Percentiles rank a stretch among this genome's conserved stretches.
Conservation (phyloP, 2,113 vertebrate genomes). For the Gadus macrocephalus region DNA sequence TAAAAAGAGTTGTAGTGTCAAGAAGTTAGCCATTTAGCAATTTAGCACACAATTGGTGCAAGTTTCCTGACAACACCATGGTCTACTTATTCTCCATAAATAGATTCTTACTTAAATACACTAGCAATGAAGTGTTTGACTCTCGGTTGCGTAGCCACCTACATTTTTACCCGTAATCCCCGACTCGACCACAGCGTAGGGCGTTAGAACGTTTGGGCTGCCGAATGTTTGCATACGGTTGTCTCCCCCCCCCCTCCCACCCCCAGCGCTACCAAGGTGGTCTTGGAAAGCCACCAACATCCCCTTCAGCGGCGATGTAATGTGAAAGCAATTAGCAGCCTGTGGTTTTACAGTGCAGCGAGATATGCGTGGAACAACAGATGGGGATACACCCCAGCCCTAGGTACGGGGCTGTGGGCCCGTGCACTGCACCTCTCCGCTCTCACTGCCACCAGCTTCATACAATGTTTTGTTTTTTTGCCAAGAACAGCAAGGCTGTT, state of each 20-base stretch:
- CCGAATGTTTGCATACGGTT: conserved; percentile 35
- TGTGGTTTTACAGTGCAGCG: conserved; percentile 68
- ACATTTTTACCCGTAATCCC: conserved; percentile 17
- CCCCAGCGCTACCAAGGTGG: conserved; percentile 75
- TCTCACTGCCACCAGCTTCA: no score
- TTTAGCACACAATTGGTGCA: no score
- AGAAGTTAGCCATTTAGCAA: no score
- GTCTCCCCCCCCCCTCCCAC: conserved; percentile 30
- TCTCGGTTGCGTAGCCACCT: conserved; percentile 11
- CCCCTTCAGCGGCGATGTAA: conserved; percentile 79
- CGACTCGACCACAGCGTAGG: conserved; percentile 9
- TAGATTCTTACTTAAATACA: conserved; percentile 8
- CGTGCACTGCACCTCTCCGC: no score
- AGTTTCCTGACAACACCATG: no score
- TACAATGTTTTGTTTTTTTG: no score
- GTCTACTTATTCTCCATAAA: no score
- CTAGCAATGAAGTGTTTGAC: conserved; percentile 28
- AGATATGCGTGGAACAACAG: conserved; percentile 68
- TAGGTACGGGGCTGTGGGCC: conserved; percentile 11
- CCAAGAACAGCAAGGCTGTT: no score
- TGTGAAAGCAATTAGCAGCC: conserved; percentile 86
- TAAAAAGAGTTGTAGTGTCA: no score
- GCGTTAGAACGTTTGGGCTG: conserved; percentile 29
- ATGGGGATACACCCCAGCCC: conserved; percentile 57
- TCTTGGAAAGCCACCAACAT: conserved; percentile 81